phyloP scores from a whole-genome alignment of 1,140 invertebrate genomes.

The Drosophila suzukii region DNA sequence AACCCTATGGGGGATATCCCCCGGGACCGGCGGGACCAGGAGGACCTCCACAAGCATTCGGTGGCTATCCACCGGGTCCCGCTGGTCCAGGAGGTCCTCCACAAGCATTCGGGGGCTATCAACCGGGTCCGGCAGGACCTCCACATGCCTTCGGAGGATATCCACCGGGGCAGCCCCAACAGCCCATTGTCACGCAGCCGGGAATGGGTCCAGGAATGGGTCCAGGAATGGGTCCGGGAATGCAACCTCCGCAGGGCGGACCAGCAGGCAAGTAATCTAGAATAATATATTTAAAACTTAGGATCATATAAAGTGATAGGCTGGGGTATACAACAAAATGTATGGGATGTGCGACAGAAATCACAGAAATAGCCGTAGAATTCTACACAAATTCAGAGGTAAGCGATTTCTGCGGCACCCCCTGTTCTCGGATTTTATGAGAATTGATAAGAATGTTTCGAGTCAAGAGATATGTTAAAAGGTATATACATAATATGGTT shows the following conservation, averaged over 20 bases:
- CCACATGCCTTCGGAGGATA: conserved; percentile 34
- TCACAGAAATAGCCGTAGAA: too few species aligned
- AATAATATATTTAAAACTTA: neutral
- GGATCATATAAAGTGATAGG: too few species aligned
- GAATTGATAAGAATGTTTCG: neutral
- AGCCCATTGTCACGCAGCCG: conserved; percentile 71
- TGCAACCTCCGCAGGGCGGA: conserved; percentile 40
- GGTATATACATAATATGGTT: neutral
- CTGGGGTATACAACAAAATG: too few species aligned
- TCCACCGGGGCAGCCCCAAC: conserved; percentile 50
- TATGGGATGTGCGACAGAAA: too few species aligned
- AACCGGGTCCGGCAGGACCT: conserved; percentile 52
- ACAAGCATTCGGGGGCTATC: conserved; percentile 50
- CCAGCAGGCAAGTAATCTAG: conserved; percentile 52
- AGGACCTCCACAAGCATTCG: neutral
- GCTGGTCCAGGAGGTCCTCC: conserved; percentile 25
- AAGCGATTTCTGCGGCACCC: too few species aligned
- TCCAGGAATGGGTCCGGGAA: conserved; percentile 31
- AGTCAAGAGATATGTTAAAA: too few species aligned
- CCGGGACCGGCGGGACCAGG: conserved; percentile 46
- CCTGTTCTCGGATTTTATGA: too few species aligned
- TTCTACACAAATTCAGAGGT: too few species aligned
- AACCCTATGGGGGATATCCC: conserved; percentile 27
- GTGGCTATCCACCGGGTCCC: too few species aligned
- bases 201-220: conserved; percentile 62